Base-by-base conservation (phyloP, 2,888 invertebrate genomes). In the Sesia apiformis region DNA sequence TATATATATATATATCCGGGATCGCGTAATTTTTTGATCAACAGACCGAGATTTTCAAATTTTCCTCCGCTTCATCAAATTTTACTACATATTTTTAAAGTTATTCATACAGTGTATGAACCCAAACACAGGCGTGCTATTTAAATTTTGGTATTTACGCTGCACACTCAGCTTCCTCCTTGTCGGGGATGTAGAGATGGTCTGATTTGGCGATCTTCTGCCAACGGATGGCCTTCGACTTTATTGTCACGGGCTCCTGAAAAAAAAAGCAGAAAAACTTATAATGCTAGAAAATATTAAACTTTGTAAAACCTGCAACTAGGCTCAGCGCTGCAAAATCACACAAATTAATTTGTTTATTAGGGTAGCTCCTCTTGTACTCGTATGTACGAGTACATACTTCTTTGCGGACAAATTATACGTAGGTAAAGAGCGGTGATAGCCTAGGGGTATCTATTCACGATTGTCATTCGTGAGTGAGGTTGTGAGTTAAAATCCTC, bases 201-300 rank as follows among this genome's bases (percentile, higher is more conserved):
- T 90, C 90, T 0, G 87, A 82, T 0, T 87, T 76, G 56, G 77
- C 68, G 55, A 89, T 65, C 63, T 82, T 88, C 70, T 85, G 74
- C 90, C 90, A 90, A n/a, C 72, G 78, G 8, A 88, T 70, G 41
- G 72, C 70, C 66, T 90, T 90, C 3, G 89, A 87, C 61, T 83
- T 80, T 57, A 88, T 83, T 4, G 79, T 62, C 52, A 88, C 86
- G 41, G 89, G 87, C 58, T 81, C 75, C 90, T 90, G 79, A 4
- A 85, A 63, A 55, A n/a, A 57, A 58, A 60, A 8, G 42, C 4
- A 53, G 3, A 6, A 39, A 41, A 23, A 23, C 23, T 23, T 23
- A 39, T 7, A 5, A 49, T 39, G 7, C 8, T 52, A 7, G 40
- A 51, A 3, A 38, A 40, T 52, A 39, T 5, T 49, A 49, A 38